Conservation (phyloP, 2,113 vertebrate species). For the Perccottus glenii region DNA sequence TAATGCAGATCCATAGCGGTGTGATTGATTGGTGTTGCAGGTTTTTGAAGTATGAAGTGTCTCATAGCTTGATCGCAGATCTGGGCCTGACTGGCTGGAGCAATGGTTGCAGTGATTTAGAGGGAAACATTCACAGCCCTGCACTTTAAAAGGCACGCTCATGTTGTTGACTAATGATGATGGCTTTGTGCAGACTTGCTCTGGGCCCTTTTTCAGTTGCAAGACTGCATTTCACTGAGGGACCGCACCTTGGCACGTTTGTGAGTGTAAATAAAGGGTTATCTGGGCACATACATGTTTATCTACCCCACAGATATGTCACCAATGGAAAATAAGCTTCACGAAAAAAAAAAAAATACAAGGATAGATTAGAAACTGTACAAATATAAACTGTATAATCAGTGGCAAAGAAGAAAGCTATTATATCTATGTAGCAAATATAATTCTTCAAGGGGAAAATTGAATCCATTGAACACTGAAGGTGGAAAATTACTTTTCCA, state of each 20-base stretch:
- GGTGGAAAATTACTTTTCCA: slow-evolving; percentile 58
- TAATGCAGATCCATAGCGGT: slow-evolving; percentile 2
- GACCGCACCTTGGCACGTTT: slow-evolving; percentile 6
- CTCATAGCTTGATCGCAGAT: slow-evolving; percentile 20
- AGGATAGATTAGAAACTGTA: slow-evolving; percentile 10
- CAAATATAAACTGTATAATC: slow-evolving; percentile 38
- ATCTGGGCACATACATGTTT: neutral
- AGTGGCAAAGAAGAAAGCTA: slow-evolving; percentile 28
- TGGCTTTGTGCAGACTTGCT: slow-evolving; percentile 27
- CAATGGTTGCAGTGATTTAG: slow-evolving; percentile 49
- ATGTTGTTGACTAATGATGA: slow-evolving; percentile 55
- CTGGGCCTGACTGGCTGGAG: slow-evolving; percentile 12
- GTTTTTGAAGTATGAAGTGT: slow-evolving; percentile 18
- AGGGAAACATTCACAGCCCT: slow-evolving; percentile 32
- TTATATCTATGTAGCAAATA: slow-evolving; percentile 49
- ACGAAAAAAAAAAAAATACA: neutral
- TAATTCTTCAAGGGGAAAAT: slow-evolving; percentile 62
- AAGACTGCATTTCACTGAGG: slow-evolving; percentile 9
- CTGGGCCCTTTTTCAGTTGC: slow-evolving; percentile 11
- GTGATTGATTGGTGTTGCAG: slow-evolving; percentile 20
- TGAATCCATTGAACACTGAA: slow-evolving; percentile 47
- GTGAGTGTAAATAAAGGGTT: neutral
- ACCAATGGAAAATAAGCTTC: neutral
- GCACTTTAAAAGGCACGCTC: slow-evolving; percentile 27
- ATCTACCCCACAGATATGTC: slow-evolving; percentile 15